Percentiles rank a stretch among this genome's conserved stretches.
phyloP scores from a whole-genome alignment of 1,140 invertebrate genomes.

The Oedothorax gibbosus region DNA sequence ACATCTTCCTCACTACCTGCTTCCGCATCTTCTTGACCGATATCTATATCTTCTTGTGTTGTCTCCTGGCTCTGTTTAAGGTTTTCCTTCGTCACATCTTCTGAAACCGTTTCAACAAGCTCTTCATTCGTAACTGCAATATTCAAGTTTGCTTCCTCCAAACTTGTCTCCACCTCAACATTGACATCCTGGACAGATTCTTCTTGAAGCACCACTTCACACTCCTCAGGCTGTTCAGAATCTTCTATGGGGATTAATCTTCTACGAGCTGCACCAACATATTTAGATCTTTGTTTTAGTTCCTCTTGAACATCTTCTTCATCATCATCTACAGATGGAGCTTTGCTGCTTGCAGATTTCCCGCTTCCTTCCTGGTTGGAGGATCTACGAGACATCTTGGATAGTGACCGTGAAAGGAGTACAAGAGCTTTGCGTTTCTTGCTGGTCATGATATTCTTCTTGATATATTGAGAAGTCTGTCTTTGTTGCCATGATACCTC shows the following conservation, averaged over 20 bases:
- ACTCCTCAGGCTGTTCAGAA: neutral
- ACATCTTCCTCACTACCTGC: neutral
- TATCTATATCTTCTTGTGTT: neutral
- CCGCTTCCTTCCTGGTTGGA: neutral
- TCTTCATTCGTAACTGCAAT: neutral
- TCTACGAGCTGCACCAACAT: neutral
- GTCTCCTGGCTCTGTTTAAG: neutral
- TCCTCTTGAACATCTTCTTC: slow-evolving; percentile 63
- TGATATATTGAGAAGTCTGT: slow-evolving; percentile 11
- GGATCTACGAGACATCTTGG: neutral
- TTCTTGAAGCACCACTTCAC: neutral
- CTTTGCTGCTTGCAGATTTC: neutral
- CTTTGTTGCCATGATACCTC: slow-evolving; percentile 24
- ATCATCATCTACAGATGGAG: slow-evolving; percentile 50
- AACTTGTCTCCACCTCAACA: neutral
- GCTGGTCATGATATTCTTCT: neutral
- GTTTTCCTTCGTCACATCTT: neutral
- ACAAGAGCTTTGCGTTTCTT: slow-evolving; percentile 24
- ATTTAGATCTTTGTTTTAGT: neutral
- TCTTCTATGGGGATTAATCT: slow-evolving; percentile 67
- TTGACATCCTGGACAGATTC: neutral
- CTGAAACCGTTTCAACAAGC: neutral
- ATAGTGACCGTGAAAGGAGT: neutral
- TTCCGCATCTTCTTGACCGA: neutral
- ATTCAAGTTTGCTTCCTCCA: neutral